Conservation (phyloP, 2,113 vertebrate genomes). For the Echinops telfairi region DNA sequence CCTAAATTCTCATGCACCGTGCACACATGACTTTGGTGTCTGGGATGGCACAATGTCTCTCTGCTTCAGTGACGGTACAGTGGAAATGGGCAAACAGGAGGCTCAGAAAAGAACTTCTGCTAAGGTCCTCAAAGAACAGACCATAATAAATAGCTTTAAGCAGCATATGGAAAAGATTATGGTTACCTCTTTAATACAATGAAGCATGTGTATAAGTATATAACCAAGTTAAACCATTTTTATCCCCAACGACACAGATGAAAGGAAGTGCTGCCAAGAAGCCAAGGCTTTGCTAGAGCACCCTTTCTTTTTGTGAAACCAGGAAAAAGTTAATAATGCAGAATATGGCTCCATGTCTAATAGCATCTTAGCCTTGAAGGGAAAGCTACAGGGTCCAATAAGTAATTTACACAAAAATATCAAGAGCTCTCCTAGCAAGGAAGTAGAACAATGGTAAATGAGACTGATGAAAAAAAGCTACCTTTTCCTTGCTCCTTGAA, state of each 20-base stretch:
- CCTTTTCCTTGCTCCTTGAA: background rate
- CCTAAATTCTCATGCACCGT: background rate
- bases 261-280: conserved; percentile 34
- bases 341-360: conserved; percentile 6
- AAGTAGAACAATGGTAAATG: background rate
- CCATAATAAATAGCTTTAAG: background rate
- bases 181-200: background rate
- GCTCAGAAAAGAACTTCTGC: background rate
- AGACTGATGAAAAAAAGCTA: background rate
- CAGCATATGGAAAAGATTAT: background rate
- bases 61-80: background rate
- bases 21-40: background rate
- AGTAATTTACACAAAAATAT: background rate
- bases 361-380: background rate
- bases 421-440: background rate
- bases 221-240: background rate
- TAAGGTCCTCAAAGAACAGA: background rate
- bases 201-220: background rate
- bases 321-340: background rate
- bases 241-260: background rate
- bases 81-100: background rate
- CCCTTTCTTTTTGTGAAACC: background rate
- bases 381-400: background rate
- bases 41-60: conserved; percentile 7
- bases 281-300: background rate